Conservation (phyloP, 2,888 invertebrate genomes). For the Cheilosia urbana region DNA sequence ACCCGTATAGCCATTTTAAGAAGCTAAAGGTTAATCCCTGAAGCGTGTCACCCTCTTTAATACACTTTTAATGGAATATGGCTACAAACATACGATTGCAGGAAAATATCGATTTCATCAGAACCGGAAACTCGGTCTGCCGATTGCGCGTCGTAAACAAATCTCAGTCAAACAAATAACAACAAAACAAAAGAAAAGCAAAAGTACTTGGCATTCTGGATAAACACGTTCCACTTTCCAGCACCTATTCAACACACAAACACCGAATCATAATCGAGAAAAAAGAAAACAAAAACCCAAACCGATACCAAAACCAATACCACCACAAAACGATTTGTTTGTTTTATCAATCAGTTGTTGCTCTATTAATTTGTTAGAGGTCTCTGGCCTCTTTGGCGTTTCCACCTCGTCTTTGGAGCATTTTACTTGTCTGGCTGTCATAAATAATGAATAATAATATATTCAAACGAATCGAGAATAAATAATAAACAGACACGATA, state of each 20-base stretch:
- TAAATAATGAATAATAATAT: slow-evolving; percentile 48
- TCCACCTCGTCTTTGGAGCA: slow-evolving; percentile 1
- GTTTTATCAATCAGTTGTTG: slow-evolving; percentile 65
- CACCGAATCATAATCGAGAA: slow-evolving; percentile 15
- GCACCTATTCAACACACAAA: slow-evolving; percentile 42
- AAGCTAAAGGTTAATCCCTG: slow-evolving; percentile 63
- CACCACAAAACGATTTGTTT: slow-evolving; percentile 58
- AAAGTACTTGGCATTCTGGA: slow-evolving; percentile 31
- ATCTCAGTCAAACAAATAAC: slow-evolving; percentile 19
- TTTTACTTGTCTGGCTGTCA: slow-evolving; percentile 11
- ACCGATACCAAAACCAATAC: slow-evolving; percentile 25
- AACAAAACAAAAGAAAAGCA: slow-evolving; percentile 34
- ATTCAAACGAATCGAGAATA: slow-evolving; percentile 38
- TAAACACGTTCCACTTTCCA: slow-evolving; percentile 42
- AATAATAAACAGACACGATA: slow-evolving; percentile 39
- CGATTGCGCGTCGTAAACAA: slow-evolving; percentile 29
- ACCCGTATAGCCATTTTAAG: slow-evolving; percentile 34
- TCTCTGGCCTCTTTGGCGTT: slow-evolving; percentile 27
- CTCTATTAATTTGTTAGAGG: slow-evolving; percentile 48
- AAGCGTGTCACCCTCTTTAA: slow-evolving; percentile 67
- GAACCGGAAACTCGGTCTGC: slow-evolving; percentile 57
- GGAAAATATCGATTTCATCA: slow-evolving; percentile 59
- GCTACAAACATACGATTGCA: slow-evolving; percentile 4
- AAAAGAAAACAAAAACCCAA: slow-evolving; percentile 27
- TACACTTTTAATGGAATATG: slow-evolving; percentile 35